Evolutionary conservation across 2,113 vertebrate genomes (phyloP), one percentile per base, ranked within the genome.

Genomic region (Petaurus breviceps): DNA sequence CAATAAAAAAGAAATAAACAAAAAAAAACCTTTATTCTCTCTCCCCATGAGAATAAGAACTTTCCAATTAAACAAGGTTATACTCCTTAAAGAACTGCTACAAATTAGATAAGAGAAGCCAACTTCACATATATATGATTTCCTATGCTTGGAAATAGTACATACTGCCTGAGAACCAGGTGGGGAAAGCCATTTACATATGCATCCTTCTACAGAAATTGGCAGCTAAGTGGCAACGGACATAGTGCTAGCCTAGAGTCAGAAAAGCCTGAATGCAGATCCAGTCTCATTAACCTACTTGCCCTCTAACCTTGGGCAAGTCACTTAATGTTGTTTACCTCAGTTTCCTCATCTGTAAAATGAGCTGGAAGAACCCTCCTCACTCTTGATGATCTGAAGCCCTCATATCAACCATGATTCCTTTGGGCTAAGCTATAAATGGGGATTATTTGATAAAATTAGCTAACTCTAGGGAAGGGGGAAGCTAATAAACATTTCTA

Each of bases 401-500:
- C 47, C 47, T 1, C 51, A 51, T 51, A 51, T 51, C 51, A 51
- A 51, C 51, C 11, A 10, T 43, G 4, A 19, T 25, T 55, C 11
- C 28, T 61, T 61, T 37, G 26, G 28, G 3, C 37, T 77, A 77
- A 77, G 37, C 19, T n/a, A 77, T n/a, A 14, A 68, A 68, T 37
- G 19, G 31, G 5, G 68, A 22, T 77, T 43, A 8, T 43, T 68
- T 68, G 61, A 68, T 68, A 37, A 16, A 3, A 68, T 68, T 68
- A 68, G 31, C 37, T 37, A 68, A 68, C 61, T 31, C 3, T 68
- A 31, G 28, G 57, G 57, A 31, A 61, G 57, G 10, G 57, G 28
- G 28, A 61, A 57, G 8, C 25, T 26, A 31, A 68, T 6, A 91
- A 95, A 95, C 43, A 91, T 92, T 93, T 90, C 94, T 57, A 93